Conservation (phyloP, 1,140 invertebrate genomes). For the Triops cancriformis region DNA sequence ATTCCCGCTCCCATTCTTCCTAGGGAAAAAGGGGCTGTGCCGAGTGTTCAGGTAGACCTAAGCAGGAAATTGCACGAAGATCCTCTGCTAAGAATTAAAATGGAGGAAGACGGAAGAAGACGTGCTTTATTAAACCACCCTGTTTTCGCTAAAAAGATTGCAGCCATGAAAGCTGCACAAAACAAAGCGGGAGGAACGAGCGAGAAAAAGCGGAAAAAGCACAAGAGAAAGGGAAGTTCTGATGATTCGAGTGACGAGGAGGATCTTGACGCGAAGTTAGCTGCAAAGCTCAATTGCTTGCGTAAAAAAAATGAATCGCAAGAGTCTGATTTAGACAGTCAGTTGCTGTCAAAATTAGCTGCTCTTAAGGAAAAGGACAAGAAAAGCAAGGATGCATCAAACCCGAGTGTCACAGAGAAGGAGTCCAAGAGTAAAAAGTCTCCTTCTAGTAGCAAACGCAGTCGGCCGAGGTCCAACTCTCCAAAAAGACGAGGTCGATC, state of each 20-base stretch:
- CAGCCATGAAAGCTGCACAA: slow-evolving; percentile 8
- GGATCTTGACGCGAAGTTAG: slow-evolving; percentile 21
- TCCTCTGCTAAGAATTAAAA: slow-evolving; percentile 22
- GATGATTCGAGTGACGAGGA: slow-evolving; percentile 3
- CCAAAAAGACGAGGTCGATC: not conserved
- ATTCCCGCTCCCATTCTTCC: slow-evolving; percentile 23
- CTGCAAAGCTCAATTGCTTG: slow-evolving; percentile 19
- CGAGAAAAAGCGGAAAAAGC: slow-evolving; percentile 20
- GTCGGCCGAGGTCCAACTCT: not conserved
- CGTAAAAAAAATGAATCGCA: not conserved
- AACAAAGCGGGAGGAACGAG: not conserved
- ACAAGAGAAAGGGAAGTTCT: slow-evolving; percentile 14
- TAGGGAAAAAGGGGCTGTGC: slow-evolving; percentile 16
- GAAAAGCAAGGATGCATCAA: not conserved
- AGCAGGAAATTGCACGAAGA: slow-evolving; percentile 19
- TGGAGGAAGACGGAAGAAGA: slow-evolving; percentile 25
- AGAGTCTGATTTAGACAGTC: not conserved
- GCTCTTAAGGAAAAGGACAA: slow-evolving; percentile 18
- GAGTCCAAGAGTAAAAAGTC: not conserved
- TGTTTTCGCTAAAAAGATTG: slow-evolving; percentile 17
- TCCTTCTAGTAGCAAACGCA: not conserved
- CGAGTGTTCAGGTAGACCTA: slow-evolving; percentile 23
- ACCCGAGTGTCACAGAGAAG: not conserved
- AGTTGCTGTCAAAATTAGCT: slow-evolving; percentile 18
- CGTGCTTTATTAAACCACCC: slow-evolving; percentile 14